Base-by-base conservation (phyloP, 2,888 invertebrate species). In the Leptarthrus brevirostris region DNA sequence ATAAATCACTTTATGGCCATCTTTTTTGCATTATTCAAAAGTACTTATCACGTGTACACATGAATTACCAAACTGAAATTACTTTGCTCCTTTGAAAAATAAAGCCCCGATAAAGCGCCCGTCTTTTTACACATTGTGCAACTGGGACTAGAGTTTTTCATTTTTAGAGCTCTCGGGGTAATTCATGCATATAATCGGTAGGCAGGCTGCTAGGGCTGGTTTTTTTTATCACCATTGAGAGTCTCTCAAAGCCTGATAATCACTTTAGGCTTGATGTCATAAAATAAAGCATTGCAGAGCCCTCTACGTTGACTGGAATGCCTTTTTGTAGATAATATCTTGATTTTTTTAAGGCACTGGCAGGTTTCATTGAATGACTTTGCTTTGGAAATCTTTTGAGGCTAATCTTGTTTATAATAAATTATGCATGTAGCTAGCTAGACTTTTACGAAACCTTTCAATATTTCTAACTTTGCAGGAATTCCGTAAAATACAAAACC, bases 41-140 rank as follows among this genome's bases (percentile, higher is more conserved):
- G 77, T 77, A 77, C 77, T 77, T 77, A 77, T 77, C 77, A 77
- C 77, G 76, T 77, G 77, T 76, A 76, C 77, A 76, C 77, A 77
- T 77, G 77, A 77, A 77, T 77, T 77, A 77, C 77, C 77, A 77
- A 77, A 77, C 76, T 76, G 77, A 75, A 74, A 77, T 69, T 69
- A 52, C 69, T 52, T 49, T 22, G 69, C 52, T 10, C 26, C 69
- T n/a, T 30, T 12, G 22, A 49, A 49, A 47, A 24, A 26, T 47
- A 26, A 69, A 69, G 69, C 34, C 18, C 16, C 26, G 34, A 18
- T 20, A 18, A 18, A 26, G 16, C 69, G 34, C 16, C 52, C 69
- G 34, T 18, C 34, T 18, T 49, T 54, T 26, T 34, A 52, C 49
- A 30, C 34, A 30, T 20, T 34, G 30, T 52, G 69, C 52, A 12